phyloP scores from a whole-genome alignment of 2,888 invertebrate genomes.

The Acholoe squamosa region DNA sequence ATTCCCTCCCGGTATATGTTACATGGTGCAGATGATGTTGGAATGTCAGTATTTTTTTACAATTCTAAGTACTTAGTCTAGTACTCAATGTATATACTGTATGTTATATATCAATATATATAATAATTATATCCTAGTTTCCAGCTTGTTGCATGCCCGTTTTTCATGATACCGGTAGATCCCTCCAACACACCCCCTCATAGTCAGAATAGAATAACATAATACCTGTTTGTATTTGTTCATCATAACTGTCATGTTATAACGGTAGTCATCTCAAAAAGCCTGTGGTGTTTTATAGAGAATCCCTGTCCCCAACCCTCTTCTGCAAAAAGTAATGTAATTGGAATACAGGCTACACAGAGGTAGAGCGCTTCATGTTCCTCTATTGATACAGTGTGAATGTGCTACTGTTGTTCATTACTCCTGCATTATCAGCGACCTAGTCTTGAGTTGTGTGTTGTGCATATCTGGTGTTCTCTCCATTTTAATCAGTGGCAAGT shows the following conservation, averaged over 20 bases:
- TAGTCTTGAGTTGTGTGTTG: slow-evolving; percentile 51
- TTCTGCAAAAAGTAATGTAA: background rate
- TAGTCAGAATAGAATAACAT: background rate
- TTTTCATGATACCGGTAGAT: background rate
- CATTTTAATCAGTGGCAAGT: background rate
- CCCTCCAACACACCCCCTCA: background rate
- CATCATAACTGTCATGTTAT: background rate
- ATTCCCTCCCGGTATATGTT: background rate
- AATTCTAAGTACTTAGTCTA: slow-evolving; percentile 40
- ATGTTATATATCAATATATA: slow-evolving; percentile 48
- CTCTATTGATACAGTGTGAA: slow-evolving; percentile 3
- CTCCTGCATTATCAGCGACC: background rate
- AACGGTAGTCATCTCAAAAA: background rate
- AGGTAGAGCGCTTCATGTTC: background rate
- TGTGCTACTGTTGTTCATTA: background rate
- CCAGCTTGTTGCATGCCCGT: slow-evolving; percentile 37
- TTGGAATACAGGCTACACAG: background rate
- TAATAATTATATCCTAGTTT: slow-evolving; percentile 29
- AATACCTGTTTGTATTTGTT: slow-evolving; percentile 11
- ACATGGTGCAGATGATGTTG: slow-evolving; percentile 25
- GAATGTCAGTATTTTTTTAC: slow-evolving; percentile 52
- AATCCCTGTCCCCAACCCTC: background rate
- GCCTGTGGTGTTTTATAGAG: background rate
- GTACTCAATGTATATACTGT: slow-evolving; percentile 32
- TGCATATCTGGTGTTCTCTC: background rate